Conservation (phyloP, 2,888 invertebrate genomes). For the Bimastos eiseni region DNA sequence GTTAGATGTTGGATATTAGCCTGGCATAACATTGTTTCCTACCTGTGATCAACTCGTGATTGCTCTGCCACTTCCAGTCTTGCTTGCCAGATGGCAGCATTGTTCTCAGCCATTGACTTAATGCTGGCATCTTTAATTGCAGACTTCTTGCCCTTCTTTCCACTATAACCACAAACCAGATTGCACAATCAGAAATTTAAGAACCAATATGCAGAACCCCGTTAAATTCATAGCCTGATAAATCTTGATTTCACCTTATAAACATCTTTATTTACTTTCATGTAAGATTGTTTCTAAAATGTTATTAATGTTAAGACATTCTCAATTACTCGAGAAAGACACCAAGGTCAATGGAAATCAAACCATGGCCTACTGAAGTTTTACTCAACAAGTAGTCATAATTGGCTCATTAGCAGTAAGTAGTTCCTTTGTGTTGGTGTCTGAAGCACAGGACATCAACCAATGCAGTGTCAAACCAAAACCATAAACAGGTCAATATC, state of each 20-base stretch:
- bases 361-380: not conserved
- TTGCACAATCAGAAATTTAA: not conserved
- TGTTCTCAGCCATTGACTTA: slow-evolving; percentile 54
- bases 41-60: slow-evolving; percentile 58
- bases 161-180: slow-evolving; percentile 34
- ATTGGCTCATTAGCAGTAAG: too few species aligned
- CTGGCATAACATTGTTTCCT: slow-evolving; percentile 13
- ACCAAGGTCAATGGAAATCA: not conserved
- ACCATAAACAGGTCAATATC: too few species aligned
- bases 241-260: too few species aligned
- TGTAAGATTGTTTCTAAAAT: not conserved
- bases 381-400: not conserved
- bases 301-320: not conserved
- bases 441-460: too few species aligned
- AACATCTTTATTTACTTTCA: not conserved
- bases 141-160: slow-evolving; percentile 49
- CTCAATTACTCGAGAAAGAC: not conserved
- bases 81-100: slow-evolving; percentile 60
- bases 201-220: not conserved
- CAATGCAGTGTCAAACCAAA: too few species aligned
- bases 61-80: slow-evolving; percentile 54
- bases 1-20: not conserved
- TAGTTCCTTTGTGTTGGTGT: too few species aligned
- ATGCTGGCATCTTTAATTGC: slow-evolving; percentile 51
- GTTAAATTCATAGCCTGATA: not conserved